Evolutionary conservation across 2,888 invertebrate genomes (phyloP).

Genomic region (Hipparchia sbordonii): DNA sequence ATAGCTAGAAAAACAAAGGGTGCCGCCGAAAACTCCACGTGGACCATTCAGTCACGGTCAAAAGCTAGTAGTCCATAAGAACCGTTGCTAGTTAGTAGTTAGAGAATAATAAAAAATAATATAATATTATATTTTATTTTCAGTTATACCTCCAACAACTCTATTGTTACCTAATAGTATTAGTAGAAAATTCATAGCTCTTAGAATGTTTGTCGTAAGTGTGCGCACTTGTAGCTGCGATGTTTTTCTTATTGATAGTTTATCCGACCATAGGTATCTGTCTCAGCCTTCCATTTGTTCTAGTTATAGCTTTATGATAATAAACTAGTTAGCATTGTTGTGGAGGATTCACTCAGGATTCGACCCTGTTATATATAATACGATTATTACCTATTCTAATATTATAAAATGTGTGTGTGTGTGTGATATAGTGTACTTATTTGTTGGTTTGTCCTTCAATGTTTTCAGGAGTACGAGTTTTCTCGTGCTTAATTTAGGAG

Average conservation of each 20-base stretch:
- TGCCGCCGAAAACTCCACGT: no score
- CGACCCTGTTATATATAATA: conserved; percentile 59
- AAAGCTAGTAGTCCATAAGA: background rate
- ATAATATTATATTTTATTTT: no score
- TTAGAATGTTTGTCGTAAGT: background rate
- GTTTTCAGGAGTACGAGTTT: no score
- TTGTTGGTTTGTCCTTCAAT: no score
- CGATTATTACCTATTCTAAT: background rate
- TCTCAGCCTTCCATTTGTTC: conserved; percentile 70
- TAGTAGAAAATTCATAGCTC: background rate
- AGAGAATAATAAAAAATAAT: no score
- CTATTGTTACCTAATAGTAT: background rate
- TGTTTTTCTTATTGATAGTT: conserved; percentile 33
- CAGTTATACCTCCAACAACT: no score
- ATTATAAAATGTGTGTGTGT: no score
- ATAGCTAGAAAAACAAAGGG: no score
- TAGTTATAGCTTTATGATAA: conserved; percentile 75
- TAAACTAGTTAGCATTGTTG: conserved; percentile 78
- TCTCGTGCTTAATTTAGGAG: no score
- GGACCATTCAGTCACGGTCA: no score
- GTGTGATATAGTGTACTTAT: no score
- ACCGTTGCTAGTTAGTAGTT: no score
- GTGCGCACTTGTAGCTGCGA: conserved; percentile 1
- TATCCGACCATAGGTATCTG: conserved; percentile 45
- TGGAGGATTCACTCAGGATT: conserved; percentile 60